Evolutionary conservation across 2,797 vertebrate species (phyloP).

Genomic region (Rhinophrynus dorsalis): DNA sequence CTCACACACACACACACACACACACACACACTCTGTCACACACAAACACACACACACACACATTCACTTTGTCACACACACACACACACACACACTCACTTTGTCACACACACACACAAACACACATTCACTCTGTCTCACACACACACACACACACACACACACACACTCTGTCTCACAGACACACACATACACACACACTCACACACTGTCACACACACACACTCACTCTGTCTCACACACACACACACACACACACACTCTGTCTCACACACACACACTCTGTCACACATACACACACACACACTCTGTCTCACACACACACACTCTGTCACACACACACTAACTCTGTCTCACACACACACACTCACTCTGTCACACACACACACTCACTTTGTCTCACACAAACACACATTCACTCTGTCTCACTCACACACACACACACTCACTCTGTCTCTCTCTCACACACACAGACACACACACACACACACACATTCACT

Average conservation of each 20-base stretch:
- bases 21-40: neutral
- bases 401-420: neutral
- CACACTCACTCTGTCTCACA: neutral
- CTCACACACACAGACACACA: neutral
- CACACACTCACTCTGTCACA: neutral
- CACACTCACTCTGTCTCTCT: neutral
- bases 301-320: neutral
- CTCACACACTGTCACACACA: neutral
- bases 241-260: neutral
- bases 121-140: too few species aligned
- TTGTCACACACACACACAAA: neutral
- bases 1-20: neutral
- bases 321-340: neutral
- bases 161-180: neutral
- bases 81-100: neutral
- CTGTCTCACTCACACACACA: neutral
- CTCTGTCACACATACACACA: too few species aligned
- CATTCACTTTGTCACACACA: too few species aligned
- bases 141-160: neutral
- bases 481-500: neutral
- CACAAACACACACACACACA: neutral
- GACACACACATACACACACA: neutral
- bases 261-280: neutral
- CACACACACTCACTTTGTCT: too few species aligned
- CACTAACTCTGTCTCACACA: too few species aligned